A percentile compares a stretch with the other conserved stretches of the same genome.
These are phyloP conservation scores for Cheilosia urbana DNA, from an alignment of 2,888 invertebrate genomes.

Conservation along the genomic window DNA sequence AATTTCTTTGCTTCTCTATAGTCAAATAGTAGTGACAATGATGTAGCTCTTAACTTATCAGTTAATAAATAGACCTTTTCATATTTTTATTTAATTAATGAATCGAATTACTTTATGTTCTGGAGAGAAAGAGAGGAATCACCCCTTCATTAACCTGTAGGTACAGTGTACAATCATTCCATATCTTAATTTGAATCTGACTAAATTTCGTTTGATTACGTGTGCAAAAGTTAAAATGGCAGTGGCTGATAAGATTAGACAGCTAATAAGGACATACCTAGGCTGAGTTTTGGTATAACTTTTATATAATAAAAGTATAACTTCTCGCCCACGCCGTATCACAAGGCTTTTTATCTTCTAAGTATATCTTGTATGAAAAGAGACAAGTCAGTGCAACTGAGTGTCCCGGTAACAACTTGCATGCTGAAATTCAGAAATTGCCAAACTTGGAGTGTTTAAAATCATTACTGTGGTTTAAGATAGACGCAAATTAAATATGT, in stretches of 20 bases:
- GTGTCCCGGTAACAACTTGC: slow-evolving; percentile 81
- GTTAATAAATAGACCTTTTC: no score
- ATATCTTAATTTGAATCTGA: not conserved
- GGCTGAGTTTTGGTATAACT: not conserved
- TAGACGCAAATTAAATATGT: no score
- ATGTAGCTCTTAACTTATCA: no score
- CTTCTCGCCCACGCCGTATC: slow-evolving; percentile 78
- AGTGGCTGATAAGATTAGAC: not conserved
- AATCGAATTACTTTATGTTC: not conserved
- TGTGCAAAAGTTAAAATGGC: not conserved
- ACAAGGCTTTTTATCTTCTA: slow-evolving; percentile 78
- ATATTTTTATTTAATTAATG: not conserved
- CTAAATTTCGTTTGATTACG: not conserved
- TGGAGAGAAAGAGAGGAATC: not conserved
- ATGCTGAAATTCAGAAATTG: slow-evolving; percentile 80
- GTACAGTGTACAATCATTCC: not conserved
- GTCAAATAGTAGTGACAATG: no score
- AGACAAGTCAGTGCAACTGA: slow-evolving; percentile 80
- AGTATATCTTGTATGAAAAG: slow-evolving; percentile 80
- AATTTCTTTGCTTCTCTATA: no score
- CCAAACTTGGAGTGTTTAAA: slow-evolving; percentile 79
- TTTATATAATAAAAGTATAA: no score
- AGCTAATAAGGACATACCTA: not conserved
- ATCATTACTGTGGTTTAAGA: no score
- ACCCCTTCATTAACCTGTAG: not conserved